Evolutionary conservation across 2,888 invertebrate genomes (phyloP).

Genomic region (Byasa hedistus): DNA sequence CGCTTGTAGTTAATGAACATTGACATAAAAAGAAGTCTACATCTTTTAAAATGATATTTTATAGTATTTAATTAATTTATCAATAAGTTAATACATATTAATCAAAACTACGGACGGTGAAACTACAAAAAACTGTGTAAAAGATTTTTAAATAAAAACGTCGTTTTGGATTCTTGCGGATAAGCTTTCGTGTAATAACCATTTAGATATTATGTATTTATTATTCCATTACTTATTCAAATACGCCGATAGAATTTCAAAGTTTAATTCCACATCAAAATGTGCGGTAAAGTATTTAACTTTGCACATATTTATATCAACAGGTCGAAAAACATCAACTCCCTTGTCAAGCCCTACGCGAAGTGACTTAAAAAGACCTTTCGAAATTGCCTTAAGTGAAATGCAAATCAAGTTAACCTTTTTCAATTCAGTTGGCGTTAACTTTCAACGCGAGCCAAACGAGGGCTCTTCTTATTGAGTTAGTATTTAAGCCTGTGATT

Average conservation of each 20-base stretch:
- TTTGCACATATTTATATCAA: slow-evolving; percentile 31
- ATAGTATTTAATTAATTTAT: no score
- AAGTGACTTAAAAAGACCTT: slow-evolving; percentile 34
- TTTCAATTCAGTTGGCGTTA: slow-evolving; percentile 65
- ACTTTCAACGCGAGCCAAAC: slow-evolving; percentile 55
- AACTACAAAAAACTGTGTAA: no score
- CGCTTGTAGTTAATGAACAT: no score
- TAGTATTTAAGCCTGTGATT: slow-evolving; percentile 68
- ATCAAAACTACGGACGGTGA: no score
- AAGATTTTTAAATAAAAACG: no score
- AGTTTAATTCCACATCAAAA: not conserved
- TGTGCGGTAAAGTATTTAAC: slow-evolving; percentile 26
- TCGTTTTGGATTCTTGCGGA: no score
- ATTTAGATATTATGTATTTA: no score
- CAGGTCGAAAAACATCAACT: slow-evolving; percentile 41
- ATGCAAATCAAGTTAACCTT: slow-evolving; percentile 67
- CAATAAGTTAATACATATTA: no score
- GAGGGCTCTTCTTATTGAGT: slow-evolving; percentile 61
- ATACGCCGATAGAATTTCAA: not conserved
- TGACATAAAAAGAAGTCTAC: no score
- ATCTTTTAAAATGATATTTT: no score
- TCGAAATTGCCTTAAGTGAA: slow-evolving; percentile 46
- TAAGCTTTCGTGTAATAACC: no score
- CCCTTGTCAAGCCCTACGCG: slow-evolving; percentile 24
- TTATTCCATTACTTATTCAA: no score